phyloP scores from a whole-genome alignment of 2,113 vertebrate genomes.

The Acrocephalus kingi region DNA sequence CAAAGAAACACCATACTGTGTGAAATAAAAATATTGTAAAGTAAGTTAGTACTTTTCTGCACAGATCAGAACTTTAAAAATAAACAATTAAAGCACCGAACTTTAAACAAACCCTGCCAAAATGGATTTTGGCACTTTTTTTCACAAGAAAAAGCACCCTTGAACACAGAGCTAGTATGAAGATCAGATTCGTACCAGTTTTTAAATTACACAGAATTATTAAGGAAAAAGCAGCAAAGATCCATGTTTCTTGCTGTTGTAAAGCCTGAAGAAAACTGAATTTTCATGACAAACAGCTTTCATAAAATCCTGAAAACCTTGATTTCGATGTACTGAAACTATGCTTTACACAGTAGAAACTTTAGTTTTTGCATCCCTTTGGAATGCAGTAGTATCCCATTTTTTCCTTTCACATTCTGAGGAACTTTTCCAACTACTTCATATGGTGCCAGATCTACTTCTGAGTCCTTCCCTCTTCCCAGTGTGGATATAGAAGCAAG shows the following conservation, averaged over 20 bases:
- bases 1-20: neutral
- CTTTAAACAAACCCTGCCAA: neutral
- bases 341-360: neutral
- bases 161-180: neutral
- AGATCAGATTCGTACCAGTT: neutral
- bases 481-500: neutral
- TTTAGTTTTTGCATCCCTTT: neutral
- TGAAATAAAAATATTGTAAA: neutral
- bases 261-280: neutral
- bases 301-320: neutral
- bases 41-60: neutral
- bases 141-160: neutral
- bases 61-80: neutral
- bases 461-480: neutral
- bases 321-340: neutral
- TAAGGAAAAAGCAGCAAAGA: neutral
- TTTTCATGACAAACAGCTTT: neutral
- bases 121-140: neutral
- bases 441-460: neutral
- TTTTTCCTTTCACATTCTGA: neutral
- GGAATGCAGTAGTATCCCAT: neutral
- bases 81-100: neutral
- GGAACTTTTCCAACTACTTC: neutral
- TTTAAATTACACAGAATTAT: neutral
- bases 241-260: neutral